Conservation (phyloP, 2,888 invertebrate genomes). For the Baccha elongata region DNA sequence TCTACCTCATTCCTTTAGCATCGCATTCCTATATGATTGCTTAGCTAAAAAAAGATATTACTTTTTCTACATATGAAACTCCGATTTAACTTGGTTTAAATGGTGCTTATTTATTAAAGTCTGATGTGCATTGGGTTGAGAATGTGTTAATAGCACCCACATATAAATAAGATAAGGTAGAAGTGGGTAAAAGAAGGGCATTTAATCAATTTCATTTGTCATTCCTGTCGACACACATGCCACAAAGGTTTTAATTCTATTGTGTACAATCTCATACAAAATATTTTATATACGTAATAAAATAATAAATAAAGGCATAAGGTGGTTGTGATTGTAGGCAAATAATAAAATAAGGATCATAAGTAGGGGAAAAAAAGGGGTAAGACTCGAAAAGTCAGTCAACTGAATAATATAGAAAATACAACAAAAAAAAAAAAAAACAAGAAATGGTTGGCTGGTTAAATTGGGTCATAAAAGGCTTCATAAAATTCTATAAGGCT, state of each 20-base stretch:
- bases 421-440: neutral
- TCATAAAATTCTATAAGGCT: slow-evolving; percentile 53
- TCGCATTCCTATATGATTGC: too few species aligned
- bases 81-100: slow-evolving; percentile 3
- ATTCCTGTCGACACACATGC: slow-evolving; percentile 68
- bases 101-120: neutral
- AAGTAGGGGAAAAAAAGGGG: neutral
- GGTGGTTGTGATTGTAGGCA: neutral
- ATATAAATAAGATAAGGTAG: neutral
- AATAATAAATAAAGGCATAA: neutral
- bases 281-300: neutral
- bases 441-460: neutral
- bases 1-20: too few species aligned
- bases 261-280: slow-evolving; percentile 25
- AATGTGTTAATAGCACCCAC: neutral
- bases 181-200: slow-evolving; percentile 12
- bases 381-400: slow-evolving; percentile 11
- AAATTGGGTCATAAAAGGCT: slow-evolving; percentile 67
- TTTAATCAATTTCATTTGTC: slow-evolving; percentile 65
- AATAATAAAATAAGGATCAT: slow-evolving; percentile 4
- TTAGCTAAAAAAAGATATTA: too few species aligned
- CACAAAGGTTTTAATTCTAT: slow-evolving; percentile 66
- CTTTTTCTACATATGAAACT: slow-evolving; percentile 1
- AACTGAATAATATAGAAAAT: slow-evolving; percentile 12
- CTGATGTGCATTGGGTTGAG: neutral